Base-by-base conservation (phyloP, 2,113 vertebrate genomes). In the Lampris megalopsis region DNA sequence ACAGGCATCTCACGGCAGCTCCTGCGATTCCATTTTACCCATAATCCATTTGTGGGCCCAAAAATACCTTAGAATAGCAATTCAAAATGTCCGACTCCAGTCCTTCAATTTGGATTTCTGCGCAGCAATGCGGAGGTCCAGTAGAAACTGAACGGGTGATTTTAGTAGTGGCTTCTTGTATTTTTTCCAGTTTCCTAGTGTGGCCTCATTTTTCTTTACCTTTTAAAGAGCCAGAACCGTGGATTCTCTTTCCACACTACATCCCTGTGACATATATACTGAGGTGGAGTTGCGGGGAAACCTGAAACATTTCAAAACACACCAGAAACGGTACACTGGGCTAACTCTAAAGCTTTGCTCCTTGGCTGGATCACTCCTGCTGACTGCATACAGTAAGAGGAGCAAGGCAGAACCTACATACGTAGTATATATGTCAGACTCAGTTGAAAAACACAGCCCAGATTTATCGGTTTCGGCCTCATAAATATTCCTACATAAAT, bases 221-320 rank as follows among this genome's bases (percentile, higher is more conserved):
- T 73, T 73, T 76, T 36, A 63, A 73, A 83, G 71, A 73, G 79
- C 69, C 61, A 73, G 48, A 54, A 73, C 71, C 50, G 66, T 80
- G 60, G 79, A 81, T 64, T 82, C 63, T 45, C 41, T 75, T 78
- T 66, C 79, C 71, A 41, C 73, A 76, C 66, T 79, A 69, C 73
- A 66, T 85, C 75, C 83, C 78, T 48, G 65, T 59, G 71, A 49
- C 77, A 63, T 70, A 52, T 66, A 77, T 80, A 2, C 3, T 24
- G 24, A 24, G 24, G 24, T 47, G 45, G 48, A 69, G 70, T 43
- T 63, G 75, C 68, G 48, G 66, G 50, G 43, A 35, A 71, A 52
- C 6, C 13, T 3, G 11, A 71, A 40, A 68, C 49, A 59, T 61
- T 56, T 60, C 53, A 4, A 58, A 73, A 78, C 53, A 74, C 42